A percentile compares a stretch with the other conserved stretches of the same genome.
Evolutionary conservation across 2,888 invertebrate genomes (phyloP).

Genomic region (Anodontia alba): DNA sequence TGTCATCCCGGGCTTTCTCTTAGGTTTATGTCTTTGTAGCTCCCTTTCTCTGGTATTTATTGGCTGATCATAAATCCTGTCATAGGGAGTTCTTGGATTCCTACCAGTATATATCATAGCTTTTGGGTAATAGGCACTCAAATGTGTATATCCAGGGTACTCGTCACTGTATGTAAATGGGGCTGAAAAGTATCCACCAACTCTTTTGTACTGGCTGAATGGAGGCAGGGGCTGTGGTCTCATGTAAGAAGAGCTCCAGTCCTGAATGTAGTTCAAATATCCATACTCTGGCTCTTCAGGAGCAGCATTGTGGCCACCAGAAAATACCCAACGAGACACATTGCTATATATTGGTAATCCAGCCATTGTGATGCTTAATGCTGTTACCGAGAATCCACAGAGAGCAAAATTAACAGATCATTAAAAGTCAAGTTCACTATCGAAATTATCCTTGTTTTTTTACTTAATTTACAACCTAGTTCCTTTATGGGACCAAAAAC

Average conservation of each 20-base stretch:
- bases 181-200: neutral
- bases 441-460: no score
- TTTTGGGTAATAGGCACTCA: slow-evolving; percentile 1
- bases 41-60: neutral
- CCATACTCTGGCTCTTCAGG: slow-evolving; percentile 27
- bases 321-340: slow-evolving; percentile 62
- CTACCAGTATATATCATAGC: neutral
- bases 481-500: no score
- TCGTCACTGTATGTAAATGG: neutral
- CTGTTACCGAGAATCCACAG: no score
- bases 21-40: neutral
- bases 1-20: neutral
- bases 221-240: neutral
- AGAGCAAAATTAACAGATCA: no score
- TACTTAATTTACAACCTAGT: no score
- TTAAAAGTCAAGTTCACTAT: no score
- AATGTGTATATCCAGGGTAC: neutral
- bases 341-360: slow-evolving; percentile 58
- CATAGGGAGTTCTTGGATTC: neutral
- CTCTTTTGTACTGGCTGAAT: neutral
- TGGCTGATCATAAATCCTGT: neutral
- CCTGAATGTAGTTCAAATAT: slow-evolving; percentile 22
- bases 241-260: neutral
- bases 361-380: slow-evolving; percentile 28
- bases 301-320: slow-evolving; percentile 35